Evolutionary conservation across 2,888 invertebrate species (phyloP), one percentile per base, ranked within the genome.

Genomic region (Cyaniris semiargus): DNA sequence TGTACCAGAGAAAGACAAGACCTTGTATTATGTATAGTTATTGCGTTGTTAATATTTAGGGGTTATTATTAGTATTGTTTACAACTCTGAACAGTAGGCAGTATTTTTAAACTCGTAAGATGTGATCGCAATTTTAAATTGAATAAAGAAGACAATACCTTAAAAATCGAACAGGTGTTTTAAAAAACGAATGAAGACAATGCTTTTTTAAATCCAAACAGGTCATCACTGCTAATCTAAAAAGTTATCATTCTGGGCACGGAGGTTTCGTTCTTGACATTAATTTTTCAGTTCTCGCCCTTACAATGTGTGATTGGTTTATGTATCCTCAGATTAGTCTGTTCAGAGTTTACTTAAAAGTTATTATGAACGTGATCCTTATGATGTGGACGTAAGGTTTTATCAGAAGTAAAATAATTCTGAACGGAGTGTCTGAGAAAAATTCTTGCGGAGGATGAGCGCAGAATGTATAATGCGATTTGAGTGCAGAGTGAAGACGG

Each of bases 251-350:
- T 82, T 82, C 82, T 66, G 53, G 74, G 72, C 80, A 79, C 82
- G 76, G 77, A 80, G 80, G 81, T 81, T 82, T 81, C 80, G 81
- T 79, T 81, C 80, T 80, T 80, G 76, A 75, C 78, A 80, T 79
- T 80, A 80, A 74, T 82, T 82, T 82, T 80, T 78, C 79, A 81
- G 78, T 76, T 77, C 76, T 79, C 78, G 78, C 80, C 79, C 80
- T 81, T 81, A 82, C 82, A 82, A 81, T 81, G 85, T 85, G 86
- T 79, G 84, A 85, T 80, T 86, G 82, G 80, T 88, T 88, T 88
- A 88, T 88, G 87, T 81, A 84, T 88, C 88, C 88, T 77, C 75
- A 82, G 81, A 79, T 84, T 53, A 53, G 15, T 5, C 18, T 53
- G 15, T 53, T 18, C 53, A 53, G 53, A 53, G 53, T 53, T 53